Evolutionary conservation across 2,797 vertebrate genomes (phyloP), one percentile per base, ranked within the genome.

Genomic region (Eremophila alpestris): DNA sequence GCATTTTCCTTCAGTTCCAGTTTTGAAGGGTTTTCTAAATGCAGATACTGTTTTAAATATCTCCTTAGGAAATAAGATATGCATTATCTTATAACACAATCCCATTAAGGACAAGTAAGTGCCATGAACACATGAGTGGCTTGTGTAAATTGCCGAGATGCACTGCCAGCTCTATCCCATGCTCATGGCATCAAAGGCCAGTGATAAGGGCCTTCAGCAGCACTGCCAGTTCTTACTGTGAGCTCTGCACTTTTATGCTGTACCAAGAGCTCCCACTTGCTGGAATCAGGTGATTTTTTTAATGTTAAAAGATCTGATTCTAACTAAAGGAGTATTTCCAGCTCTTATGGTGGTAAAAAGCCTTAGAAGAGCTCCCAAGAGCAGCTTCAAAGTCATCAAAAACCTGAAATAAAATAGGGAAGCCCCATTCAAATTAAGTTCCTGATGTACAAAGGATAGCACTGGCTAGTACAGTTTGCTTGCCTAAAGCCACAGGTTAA

Each of bases 61-160:
- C 65, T 95, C 84, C n/a, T 67, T 68, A 84, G 63, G 67, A 96
- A 95, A 81, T 51, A 88, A 93, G 41, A 63, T 56, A 88, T 22
- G 55, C 74, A 51, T 91, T 96, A 70, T 86, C 80, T 86, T 87
- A 58, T 87, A 93, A 79, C 60, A 82, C 52, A 91, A 45, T 52
- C 76, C 48, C 69, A 78, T 83, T 91, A 89, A 89, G 55, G 59
- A 59, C 73, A 79, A 82, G 60, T 56, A 64, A 74, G 59, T 32
- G 73, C 51, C 23, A 30, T 16, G n/a, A 70, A 81, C 0, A 1
- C 3, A 3, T 74, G 83, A 87, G 59, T 34, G 17, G 36, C 77
- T 87, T 94, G 80, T 59, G 77, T 82, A 87, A 86, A 93, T 73
- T 90, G 83, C 73, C 0, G 0, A 29, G 45, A 69, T 67, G 32